Evolutionary conservation across 30 jellyfish, hydroid and myxozoan genomes (phyloP).

Genomic region (Turritopsis dohrnii): DNA sequence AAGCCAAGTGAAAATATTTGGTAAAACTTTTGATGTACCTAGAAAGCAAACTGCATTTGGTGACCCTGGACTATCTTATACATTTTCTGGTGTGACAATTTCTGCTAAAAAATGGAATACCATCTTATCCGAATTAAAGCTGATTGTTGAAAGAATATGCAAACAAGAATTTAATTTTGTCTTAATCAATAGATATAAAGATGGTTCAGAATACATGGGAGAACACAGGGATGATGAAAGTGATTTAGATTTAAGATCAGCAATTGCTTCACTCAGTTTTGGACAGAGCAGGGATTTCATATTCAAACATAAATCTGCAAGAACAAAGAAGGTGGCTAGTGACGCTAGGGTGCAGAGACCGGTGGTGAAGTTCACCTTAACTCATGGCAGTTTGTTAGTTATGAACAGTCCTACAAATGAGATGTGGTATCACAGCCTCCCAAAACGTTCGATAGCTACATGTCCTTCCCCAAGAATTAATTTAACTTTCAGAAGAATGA

Average conservation of each 20-base stretch:
- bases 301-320: slow-evolving; percentile 20
- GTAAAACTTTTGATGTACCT: slow-evolving; percentile 28
- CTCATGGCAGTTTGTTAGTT: slow-evolving; percentile 40
- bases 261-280: slow-evolving; percentile 43
- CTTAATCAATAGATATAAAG: slow-evolving; percentile 38
- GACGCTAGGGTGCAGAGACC: background rate
- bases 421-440: slow-evolving; percentile 29
- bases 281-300: slow-evolving; percentile 43
- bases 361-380: slow-evolving; percentile 8
- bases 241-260: slow-evolving; percentile 24
- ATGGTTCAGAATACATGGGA: slow-evolving; percentile 43
- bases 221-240: slow-evolving; percentile 48
- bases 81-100: slow-evolving; percentile 42
- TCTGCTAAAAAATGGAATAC: slow-evolving; percentile 44
- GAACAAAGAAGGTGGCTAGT: background rate
- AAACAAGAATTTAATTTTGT: slow-evolving; percentile 30
- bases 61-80: slow-evolving; percentile 39
- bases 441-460: slow-evolving; percentile 28
- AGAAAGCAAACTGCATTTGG: slow-evolving; percentile 47
- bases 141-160: background rate
- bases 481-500: slow-evolving; percentile 32
- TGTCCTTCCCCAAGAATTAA: slow-evolving; percentile 40
- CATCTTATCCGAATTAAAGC: slow-evolving; percentile 16
- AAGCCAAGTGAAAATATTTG: slow-evolving; percentile 38
- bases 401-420: slow-evolving; percentile 38